Evolutionary conservation across 1,140 invertebrate genomes (phyloP).

Genomic region (Galleria mellonella): DNA sequence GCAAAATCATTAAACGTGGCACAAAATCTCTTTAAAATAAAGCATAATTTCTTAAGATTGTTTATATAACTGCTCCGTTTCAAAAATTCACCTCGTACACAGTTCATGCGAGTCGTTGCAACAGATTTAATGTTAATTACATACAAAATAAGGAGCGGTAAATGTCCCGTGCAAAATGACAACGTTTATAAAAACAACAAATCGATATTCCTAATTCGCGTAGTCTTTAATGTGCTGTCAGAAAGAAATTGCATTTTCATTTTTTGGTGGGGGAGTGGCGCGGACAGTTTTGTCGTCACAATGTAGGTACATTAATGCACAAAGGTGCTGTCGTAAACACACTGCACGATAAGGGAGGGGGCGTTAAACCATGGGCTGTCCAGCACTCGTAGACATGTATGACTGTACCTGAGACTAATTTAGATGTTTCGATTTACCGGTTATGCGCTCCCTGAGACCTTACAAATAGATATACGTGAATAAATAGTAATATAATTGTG

Average conservation of each 20-base stretch:
- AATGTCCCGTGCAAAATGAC: too few relatives aligned
- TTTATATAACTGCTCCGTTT: too few relatives aligned
- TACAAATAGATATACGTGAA: too few relatives aligned
- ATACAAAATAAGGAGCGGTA: too few relatives aligned
- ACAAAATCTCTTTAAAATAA: too few relatives aligned
- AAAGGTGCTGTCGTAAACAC: constrained; percentile 52
- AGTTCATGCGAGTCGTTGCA: too few relatives aligned
- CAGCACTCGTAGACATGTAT: constrained; percentile 22
- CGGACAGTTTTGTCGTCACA: constrained; percentile 36
- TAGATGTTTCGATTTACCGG: constrained; percentile 21
- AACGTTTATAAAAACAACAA: not conserved
- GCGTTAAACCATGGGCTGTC: constrained; percentile 60
- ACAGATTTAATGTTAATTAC: too few relatives aligned
- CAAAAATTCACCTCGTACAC: too few relatives aligned
- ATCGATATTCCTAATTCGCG: constrained; percentile 12
- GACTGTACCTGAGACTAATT: constrained; percentile 55
- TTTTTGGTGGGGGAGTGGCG: constrained; percentile 22
- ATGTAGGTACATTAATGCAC: constrained; percentile 57
- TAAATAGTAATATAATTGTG: too few relatives aligned
- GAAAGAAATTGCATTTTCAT: constrained; percentile 52
- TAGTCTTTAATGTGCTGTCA: constrained; percentile 34
- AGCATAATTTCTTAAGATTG: too few relatives aligned
- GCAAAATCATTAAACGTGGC: too few relatives aligned
- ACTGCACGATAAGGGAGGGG: constrained; percentile 21
- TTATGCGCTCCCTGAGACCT: not conserved